Evolutionary conservation across 2,113 vertebrate species (phyloP).

Genomic region (Tachuris rubrigastra): DNA sequence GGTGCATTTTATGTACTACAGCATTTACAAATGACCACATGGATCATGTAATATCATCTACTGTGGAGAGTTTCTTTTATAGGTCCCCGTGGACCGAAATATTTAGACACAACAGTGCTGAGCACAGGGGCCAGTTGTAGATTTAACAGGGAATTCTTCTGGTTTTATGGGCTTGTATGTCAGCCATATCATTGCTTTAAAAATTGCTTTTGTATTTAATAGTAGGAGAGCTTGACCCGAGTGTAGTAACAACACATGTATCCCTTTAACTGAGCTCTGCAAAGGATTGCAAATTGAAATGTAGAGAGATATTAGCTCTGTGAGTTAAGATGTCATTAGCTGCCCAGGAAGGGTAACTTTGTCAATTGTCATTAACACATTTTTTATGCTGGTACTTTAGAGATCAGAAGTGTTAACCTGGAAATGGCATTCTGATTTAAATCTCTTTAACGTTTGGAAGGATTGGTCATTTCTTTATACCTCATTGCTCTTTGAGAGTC

Average conservation of each 20-base stretch:
- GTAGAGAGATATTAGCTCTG: not conserved
- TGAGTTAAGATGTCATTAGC: conserved; percentile 8
- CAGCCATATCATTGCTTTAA: conserved; percentile 40
- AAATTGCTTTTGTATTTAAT: conserved; percentile 57
- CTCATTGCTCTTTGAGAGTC: not conserved
- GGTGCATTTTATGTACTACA: not conserved
- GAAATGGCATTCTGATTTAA: conserved; percentile 19
- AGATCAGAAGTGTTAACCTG: not conserved
- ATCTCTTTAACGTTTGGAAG: not conserved
- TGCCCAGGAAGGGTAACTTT: not conserved
- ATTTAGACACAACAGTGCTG: conserved; percentile 28
- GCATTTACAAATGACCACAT: conserved; percentile 58
- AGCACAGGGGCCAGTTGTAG: not conserved
- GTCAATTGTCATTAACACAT: not conserved
- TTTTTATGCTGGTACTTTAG: conserved; percentile 15
- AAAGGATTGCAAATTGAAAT: not conserved
- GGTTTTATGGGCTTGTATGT: conserved; percentile 28
- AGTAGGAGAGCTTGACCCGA: conserved; percentile 11
- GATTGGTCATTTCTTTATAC: not conserved
- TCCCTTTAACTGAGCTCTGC: not conserved
- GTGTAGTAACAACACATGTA: not conserved
- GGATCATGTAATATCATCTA: conserved; percentile 25
- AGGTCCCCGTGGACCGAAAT: not conserved
- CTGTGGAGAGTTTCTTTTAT: conserved; percentile 40
- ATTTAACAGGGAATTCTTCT: conserved; percentile 24